Evolutionary conservation across 2,888 invertebrate species (phyloP).

Genomic region (Phalera bucephala): DNA sequence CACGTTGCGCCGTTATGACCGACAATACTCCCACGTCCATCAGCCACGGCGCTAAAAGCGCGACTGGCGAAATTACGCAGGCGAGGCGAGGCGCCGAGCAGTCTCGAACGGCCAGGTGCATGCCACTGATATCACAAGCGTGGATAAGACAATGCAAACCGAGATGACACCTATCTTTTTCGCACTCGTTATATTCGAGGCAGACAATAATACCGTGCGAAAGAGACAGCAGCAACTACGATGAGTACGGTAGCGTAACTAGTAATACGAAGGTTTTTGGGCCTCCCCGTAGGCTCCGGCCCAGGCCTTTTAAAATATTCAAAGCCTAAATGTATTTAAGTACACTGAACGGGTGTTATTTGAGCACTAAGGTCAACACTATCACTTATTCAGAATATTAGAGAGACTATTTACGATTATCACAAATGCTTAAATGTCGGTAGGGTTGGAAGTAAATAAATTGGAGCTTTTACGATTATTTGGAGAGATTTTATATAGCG

Average conservation of each 20-base stretch:
- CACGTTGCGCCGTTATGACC: constrained; percentile 27
- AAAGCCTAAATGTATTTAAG: constrained; percentile 23
- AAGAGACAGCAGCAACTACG: constrained; percentile 7
- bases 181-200: constrained; percentile 11
- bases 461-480: no score
- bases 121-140: constrained; percentile 29
- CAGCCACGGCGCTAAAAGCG: constrained; percentile 52
- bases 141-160: constrained; percentile 33
- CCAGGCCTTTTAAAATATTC: constrained; percentile 27
- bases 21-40: constrained; percentile 35
- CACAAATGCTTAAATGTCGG: no score
- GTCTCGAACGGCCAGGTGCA: constrained; percentile 60
- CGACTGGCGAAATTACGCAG: constrained; percentile 48
- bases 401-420: constrained; percentile 10
- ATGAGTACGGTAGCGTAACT: constrained; percentile 20
- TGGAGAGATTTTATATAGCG: no score
- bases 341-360: constrained; percentile 22
- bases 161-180: constrained; percentile 30
- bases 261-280: constrained; percentile 13
- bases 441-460: no score
- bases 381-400: constrained; percentile 23
- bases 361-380: constrained; percentile 21
- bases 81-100: constrained; percentile 63
- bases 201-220: constrained; percentile 5
- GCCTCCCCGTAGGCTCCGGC: constrained; percentile 12